Conservation (phyloP, 2,113 vertebrate genomes). For the Pollachius pollachius region DNA sequence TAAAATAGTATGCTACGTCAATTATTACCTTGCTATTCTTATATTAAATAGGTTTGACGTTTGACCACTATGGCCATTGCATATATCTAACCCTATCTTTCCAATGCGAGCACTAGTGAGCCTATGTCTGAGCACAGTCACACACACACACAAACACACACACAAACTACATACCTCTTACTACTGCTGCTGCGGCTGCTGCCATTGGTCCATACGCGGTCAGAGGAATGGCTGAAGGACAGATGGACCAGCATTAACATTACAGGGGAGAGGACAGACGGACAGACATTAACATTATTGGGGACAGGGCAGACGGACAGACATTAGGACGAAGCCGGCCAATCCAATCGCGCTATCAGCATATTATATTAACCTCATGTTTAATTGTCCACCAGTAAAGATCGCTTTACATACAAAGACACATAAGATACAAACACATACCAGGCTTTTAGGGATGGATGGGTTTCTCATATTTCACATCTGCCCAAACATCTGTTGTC, state of each 20-base stretch:
- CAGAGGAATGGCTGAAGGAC: conserved; percentile 89
- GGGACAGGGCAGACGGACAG: no score
- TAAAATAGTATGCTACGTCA: background rate
- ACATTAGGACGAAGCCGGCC: no score
- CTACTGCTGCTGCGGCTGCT: conserved; percentile 86
- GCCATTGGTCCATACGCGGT: conserved; percentile 98
- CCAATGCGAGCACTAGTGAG: no score
- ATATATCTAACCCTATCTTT: no score
- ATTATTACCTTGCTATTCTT: no score
- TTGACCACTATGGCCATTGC: no score
- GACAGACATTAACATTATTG: no score
- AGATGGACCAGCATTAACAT: conserved; percentile 30
- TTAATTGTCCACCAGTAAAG: background rate
- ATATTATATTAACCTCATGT: background rate
- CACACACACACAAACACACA: conserved; percentile 33
- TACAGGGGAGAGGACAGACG: no score
- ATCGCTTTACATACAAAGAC: conserved; percentile 6
- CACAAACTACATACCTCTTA: conserved; percentile 77
- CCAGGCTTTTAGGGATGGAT: conserved; percentile 27
- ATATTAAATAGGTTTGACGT: no score
- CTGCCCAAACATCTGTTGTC: conserved; percentile 39
- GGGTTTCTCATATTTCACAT: conserved; percentile 20
- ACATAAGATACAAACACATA: conserved; percentile 3
- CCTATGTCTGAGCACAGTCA: conserved; percentile 9
- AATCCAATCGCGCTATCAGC: background rate